Evolutionary conservation across 2,113 vertebrate species (phyloP).

Genomic region (Cheilinus undulatus): DNA sequence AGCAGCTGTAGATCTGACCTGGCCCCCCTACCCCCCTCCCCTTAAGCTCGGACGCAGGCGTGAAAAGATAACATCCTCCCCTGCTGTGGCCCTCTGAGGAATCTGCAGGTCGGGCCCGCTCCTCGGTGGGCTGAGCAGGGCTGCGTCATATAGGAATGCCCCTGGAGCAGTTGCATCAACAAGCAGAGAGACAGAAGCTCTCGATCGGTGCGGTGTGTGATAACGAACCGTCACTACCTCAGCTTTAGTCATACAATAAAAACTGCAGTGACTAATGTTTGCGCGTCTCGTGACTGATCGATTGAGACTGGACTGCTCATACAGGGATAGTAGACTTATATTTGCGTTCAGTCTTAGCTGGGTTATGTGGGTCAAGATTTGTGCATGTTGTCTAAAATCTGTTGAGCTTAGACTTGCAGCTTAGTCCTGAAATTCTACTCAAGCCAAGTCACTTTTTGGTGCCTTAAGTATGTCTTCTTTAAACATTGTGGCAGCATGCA

Average conservation of each 20-base stretch:
- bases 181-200: slow-evolving; percentile 55
- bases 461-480: too few species aligned
- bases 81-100: slow-evolving; percentile 62
- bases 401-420: slow-evolving; percentile 16
- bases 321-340: neutral
- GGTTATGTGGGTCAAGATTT: slow-evolving; percentile 34
- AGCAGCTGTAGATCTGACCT: slow-evolving; percentile 61
- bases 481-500: neutral
- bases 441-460: too few species aligned
- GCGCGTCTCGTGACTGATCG: slow-evolving; percentile 17
- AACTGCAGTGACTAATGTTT: slow-evolving; percentile 2
- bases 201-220: slow-evolving; percentile 33
- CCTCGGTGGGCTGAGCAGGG: slow-evolving; percentile 56
- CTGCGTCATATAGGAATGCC: slow-evolving; percentile 76
- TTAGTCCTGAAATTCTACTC: too few species aligned
- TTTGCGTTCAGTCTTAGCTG: neutral
- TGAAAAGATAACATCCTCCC: slow-evolving; percentile 80
- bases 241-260: neutral
- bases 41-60: slow-evolving; percentile 51
- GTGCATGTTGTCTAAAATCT: slow-evolving; percentile 9
- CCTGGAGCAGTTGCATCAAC: slow-evolving; percentile 81
- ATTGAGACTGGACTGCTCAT: neutral
- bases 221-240: slow-evolving; percentile 21
- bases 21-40: slow-evolving; percentile 27
- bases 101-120: slow-evolving; percentile 57